These are phyloP conservation scores for Sycophaga agraensis DNA, from an alignment of 1,140 invertebrate species.

Conservation along the genomic window DNA sequence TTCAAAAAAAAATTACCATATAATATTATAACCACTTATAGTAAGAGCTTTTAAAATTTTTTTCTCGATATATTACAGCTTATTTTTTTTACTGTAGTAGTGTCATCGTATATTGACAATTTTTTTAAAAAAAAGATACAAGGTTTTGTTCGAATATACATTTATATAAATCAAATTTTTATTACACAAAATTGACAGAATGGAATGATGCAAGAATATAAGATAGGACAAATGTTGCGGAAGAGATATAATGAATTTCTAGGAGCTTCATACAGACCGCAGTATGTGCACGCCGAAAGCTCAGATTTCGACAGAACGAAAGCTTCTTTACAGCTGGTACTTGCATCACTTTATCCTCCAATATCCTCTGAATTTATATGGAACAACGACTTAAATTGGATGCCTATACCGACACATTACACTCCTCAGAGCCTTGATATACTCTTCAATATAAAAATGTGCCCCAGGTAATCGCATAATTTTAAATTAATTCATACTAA, in stretches of 20 bases:
- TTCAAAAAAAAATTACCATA: too few relatives aligned
- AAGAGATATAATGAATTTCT: conserved; percentile 50
- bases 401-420: conserved; percentile 38
- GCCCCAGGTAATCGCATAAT: background rate
- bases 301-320: conserved; percentile 61
- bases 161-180: too few relatives aligned
- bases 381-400: conserved; percentile 39
- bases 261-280: conserved; percentile 49
- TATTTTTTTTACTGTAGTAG: too few relatives aligned
- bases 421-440: conserved; percentile 30
- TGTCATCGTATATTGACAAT: too few relatives aligned
- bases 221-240: conserved; percentile 51
- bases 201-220: conserved; percentile 53
- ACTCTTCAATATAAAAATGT: background rate
- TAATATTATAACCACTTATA: too few relatives aligned
- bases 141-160: too few relatives aligned
- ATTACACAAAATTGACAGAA: too few relatives aligned
- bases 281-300: conserved; percentile 50
- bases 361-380: conserved; percentile 34
- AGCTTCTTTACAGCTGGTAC: conserved; percentile 58
- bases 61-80: too few relatives aligned
- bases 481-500: too few relatives aligned
- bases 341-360: conserved; percentile 56
- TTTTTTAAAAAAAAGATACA: too few relatives aligned
- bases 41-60: too few relatives aligned